Conservation (phyloP, 2,113 vertebrate species). For the Pteropus alecto region DNA sequence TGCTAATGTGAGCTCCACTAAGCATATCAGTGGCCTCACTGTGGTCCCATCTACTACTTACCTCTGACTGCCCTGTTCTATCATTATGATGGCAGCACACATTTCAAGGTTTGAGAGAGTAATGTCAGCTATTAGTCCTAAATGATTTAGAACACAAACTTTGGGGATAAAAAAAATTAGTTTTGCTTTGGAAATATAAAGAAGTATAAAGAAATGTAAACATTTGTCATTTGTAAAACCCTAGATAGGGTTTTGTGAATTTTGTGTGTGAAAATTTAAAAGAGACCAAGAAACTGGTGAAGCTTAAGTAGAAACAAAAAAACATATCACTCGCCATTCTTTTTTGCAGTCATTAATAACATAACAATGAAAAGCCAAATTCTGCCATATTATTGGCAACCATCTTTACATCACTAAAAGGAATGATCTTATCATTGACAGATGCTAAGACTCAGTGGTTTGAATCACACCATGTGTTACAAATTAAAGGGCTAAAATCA, state of each 20-base stretch:
- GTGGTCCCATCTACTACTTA: background rate
- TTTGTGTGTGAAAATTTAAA: background rate
- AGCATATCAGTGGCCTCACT: background rate
- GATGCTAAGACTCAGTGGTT: conserved; percentile 82
- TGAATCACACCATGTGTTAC: conserved; percentile 74
- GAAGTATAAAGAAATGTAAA: no score
- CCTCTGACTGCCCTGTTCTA: background rate
- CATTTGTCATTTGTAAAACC: no score
- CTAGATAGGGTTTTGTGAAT: background rate
- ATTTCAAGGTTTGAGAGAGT: background rate
- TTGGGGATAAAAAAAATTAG: background rate
- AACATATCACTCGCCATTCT: conserved; percentile 8
- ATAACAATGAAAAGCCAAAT: conserved; percentile 72
- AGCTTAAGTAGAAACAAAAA: background rate
- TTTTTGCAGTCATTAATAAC: conserved; percentile 46
- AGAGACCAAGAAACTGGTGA: conserved; percentile 17
- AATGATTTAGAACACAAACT: background rate
- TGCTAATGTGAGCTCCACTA: background rate
- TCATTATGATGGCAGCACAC: background rate
- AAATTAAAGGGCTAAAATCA: conserved; percentile 71
- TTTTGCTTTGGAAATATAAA: background rate
- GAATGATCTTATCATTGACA: conserved; percentile 81
- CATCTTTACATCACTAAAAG: conserved; percentile 77
- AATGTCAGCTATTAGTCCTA: background rate
- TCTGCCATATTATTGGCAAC: conserved; percentile 79